Percentiles rank a stretch among this genome's conserved stretches.
phyloP scores from a whole-genome alignment of 2,113 vertebrate species.

The Emberiza fucata region DNA sequence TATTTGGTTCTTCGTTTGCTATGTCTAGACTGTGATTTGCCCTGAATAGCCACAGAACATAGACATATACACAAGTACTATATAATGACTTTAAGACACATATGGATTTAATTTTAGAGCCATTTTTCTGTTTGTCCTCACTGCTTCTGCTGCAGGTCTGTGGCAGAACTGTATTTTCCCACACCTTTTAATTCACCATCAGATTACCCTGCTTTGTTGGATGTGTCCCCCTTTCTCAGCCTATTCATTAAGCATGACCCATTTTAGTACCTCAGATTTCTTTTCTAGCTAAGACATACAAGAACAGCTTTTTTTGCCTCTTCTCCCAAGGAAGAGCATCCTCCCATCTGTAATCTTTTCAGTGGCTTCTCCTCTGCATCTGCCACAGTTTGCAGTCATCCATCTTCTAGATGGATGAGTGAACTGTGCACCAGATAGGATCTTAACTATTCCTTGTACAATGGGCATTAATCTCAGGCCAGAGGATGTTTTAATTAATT shows the following conservation, averaged over 20 bases:
- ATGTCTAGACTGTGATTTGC: background rate
- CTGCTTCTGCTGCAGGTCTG: background rate
- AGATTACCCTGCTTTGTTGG: background rate
- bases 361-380: background rate
- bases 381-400: background rate
- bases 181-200: background rate
- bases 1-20: background rate
- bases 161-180: background rate
- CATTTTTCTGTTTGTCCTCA: background rate
- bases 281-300: background rate
- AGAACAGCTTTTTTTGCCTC: background rate
- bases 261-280: background rate
- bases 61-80: background rate
- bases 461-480: slow-evolving; percentile 16
- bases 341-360: background rate
- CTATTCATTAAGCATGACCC: background rate
- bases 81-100: background rate
- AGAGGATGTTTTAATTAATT: slow-evolving; percentile 39
- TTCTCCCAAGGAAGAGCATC: background rate
- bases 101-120: background rate
- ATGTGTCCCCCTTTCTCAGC: background rate
- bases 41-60: background rate
- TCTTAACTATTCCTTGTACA: background rate
- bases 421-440: background rate
- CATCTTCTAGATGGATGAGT: background rate